These are phyloP conservation scores for Accipiter virgatus DNA, from an alignment of 2,113 vertebrate species.

Conservation along the genomic window DNA sequence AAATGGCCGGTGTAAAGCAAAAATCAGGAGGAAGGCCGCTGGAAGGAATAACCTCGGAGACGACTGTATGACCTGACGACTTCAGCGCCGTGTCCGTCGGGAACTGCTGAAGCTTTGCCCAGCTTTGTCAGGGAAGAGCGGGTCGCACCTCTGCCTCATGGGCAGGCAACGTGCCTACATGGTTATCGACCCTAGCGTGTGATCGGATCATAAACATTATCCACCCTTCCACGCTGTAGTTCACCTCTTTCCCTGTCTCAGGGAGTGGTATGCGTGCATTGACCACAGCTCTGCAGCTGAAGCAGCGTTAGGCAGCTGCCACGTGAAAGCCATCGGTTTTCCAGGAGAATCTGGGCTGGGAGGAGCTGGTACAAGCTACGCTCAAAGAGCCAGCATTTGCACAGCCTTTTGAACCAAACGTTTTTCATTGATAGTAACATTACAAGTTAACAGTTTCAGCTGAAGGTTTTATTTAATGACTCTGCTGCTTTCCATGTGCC, in stretches of 20 bases:
- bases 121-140: not conserved
- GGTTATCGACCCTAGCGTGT: accelerated
- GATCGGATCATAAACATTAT: accelerated
- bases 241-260: accelerated
- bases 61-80: accelerated
- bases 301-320: not conserved
- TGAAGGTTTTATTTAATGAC: not conserved
- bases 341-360: not conserved
- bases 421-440: not conserved
- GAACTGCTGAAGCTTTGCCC: not conserved
- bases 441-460: not conserved
- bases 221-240: accelerated
- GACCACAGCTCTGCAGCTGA: not conserved
- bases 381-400: not conserved
- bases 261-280: accelerated
- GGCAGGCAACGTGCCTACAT: accelerated
- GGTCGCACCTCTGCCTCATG: accelerated
- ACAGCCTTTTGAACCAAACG: not conserved
- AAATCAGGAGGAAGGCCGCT: accelerated
- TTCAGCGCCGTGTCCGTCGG: accelerated
- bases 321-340: accelerated
- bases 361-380: no score
- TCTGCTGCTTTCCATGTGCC: not conserved
- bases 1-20: no score
- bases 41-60: not conserved